A percentile compares a stretch with the other conserved stretches of the same genome.
Conservation (phyloP, 2,888 invertebrate genomes). For the Metellina segmentata region DNA sequence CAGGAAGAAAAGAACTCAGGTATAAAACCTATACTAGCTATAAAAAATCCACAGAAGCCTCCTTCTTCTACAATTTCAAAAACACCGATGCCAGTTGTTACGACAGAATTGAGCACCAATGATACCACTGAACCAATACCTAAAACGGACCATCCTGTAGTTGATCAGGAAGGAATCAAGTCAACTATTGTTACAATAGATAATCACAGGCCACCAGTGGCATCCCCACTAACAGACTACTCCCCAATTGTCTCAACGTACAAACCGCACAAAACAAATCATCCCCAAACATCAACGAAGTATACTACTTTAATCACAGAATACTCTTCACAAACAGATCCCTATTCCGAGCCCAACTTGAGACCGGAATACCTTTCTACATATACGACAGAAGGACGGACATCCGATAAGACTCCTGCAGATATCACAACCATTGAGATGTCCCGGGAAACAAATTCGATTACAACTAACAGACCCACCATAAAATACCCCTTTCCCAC, state of each 20-base stretch:
- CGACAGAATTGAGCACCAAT: neutral
- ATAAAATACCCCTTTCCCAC: constrained; percentile 66
- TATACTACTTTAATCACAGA: neutral
- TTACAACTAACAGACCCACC: neutral
- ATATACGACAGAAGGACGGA: neutral
- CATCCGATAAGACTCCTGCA: neutral
- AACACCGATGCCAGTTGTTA: neutral
- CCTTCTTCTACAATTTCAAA: neutral
- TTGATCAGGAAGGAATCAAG: neutral
- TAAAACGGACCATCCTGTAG: neutral
- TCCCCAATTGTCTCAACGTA: neutral
- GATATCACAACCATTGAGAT: neutral
- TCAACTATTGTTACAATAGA: constrained; percentile 61
- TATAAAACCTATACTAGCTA: neutral
- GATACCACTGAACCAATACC: neutral
- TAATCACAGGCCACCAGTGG: constrained; percentile 55
- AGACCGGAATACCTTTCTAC: neutral
- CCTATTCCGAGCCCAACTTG: neutral
- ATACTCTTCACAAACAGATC: neutral
- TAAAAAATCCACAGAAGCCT: neutral
- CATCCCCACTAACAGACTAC: neutral
- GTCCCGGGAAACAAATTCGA: neutral
- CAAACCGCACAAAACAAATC: neutral
- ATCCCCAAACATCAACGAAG: neutral
- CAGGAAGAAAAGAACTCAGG: neutral